phyloP scores from a whole-genome alignment of 2,888 invertebrate species.

The Acleris laterana region DNA sequence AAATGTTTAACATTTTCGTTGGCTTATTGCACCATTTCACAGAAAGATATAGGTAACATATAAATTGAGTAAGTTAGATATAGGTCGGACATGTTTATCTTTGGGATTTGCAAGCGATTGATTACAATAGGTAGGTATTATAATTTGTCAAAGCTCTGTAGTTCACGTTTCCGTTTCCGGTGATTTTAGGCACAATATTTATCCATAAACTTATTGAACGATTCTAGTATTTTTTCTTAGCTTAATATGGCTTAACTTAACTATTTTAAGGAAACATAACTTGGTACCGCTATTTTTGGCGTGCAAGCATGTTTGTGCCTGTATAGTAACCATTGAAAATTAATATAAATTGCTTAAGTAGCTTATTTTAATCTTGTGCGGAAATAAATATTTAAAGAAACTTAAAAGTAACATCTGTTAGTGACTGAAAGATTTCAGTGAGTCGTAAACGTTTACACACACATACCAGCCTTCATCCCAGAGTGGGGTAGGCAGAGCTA shows the following conservation, averaged over 20 bases:
- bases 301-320: not conserved
- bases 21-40: too few relatives aligned
- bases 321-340: not conserved
- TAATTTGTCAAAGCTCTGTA: too few relatives aligned
- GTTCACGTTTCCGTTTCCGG: not conserved
- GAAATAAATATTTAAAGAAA: not conserved
- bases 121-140: too few relatives aligned
- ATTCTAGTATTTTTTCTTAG: not conserved
- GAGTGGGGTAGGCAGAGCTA: too few relatives aligned
- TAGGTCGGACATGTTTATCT: too few relatives aligned
- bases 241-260: slow-evolving; percentile 10
- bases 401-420: not conserved
- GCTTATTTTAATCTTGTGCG: not conserved
- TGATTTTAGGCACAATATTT: not conserved
- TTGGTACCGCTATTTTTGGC: slow-evolving; percentile 6
- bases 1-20: too few relatives aligned
- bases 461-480: too few relatives aligned
- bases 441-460: too few relatives aligned
- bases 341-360: not conserved
- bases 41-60: too few relatives aligned
- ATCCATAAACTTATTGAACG: not conserved
- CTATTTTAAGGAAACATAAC: not conserved
- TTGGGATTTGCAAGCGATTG: too few relatives aligned
- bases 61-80: too few relatives aligned
- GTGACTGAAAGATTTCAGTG: not conserved